Evolutionary conservation across 2,113 vertebrate species (phyloP).

Genomic region (Halichoeres trimaculatus): DNA sequence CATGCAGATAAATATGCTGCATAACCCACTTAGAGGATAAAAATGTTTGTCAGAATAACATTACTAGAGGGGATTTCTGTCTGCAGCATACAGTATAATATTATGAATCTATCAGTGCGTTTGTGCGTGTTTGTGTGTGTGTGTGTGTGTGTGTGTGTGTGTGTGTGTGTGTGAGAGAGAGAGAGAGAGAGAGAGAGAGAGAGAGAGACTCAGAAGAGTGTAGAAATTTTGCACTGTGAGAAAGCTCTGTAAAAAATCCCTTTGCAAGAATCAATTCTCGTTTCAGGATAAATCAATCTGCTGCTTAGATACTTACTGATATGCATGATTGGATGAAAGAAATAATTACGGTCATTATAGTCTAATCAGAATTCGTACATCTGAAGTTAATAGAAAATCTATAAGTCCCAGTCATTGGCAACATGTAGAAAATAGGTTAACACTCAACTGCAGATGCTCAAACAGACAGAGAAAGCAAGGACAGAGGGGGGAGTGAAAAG

Average conservation of each 20-base stretch:
- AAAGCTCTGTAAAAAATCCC: slow-evolving; percentile 20
- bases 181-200: background rate
- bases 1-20: slow-evolving; percentile 34
- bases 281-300: slow-evolving; percentile 41
- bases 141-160: background rate
- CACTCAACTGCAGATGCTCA: slow-evolving; percentile 37
- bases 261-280: slow-evolving; percentile 40
- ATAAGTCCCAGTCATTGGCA: slow-evolving; percentile 39
- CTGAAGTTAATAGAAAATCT: slow-evolving; percentile 26
- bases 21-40: slow-evolving; percentile 32
- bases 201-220: background rate
- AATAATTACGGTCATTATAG: slow-evolving; percentile 43
- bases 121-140: too few species aligned
- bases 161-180: background rate
- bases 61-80: slow-evolving; percentile 40
- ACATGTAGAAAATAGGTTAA: slow-evolving; percentile 64
- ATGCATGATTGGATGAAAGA: slow-evolving; percentile 32
- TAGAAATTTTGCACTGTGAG: slow-evolving; percentile 3
- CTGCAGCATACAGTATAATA: slow-evolving; percentile 28
- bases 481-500: slow-evolving; percentile 28
- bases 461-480: slow-evolving; percentile 54
- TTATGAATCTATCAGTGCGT: slow-evolving; percentile 31
- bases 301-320: slow-evolving; percentile 36
- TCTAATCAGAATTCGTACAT: slow-evolving; percentile 37
- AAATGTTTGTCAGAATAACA: slow-evolving; percentile 27